A percentile compares a stretch with the other conserved stretches of the same genome.
These are phyloP conservation scores for Phaethornis superciliosus DNA, from an alignment of 2,113 vertebrate genomes.

Conservation along the genomic window DNA sequence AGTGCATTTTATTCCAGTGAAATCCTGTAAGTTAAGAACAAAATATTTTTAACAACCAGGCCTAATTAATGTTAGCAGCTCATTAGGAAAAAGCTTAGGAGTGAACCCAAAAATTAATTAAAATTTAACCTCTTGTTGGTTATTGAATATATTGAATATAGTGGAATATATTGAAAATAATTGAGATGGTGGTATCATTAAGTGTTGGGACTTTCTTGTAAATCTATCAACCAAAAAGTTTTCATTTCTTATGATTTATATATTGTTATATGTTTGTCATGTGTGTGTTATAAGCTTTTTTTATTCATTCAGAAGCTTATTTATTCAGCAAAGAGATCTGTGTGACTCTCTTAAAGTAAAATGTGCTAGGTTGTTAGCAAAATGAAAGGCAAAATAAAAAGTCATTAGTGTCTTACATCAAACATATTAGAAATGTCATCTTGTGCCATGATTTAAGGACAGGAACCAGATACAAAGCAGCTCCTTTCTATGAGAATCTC, in stretches of 20 bases:
- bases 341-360: neutral
- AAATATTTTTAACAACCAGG: neutral
- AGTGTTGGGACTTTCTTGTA: neutral
- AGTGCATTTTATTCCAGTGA: neutral
- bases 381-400: neutral
- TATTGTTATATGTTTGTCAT: accelerated
- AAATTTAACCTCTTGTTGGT: neutral
- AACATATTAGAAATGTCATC: neutral
- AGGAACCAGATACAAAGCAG: neutral
- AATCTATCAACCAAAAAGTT: neutral
- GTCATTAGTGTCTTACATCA: neutral
- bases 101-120: neutral
- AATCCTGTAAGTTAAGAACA: neutral
- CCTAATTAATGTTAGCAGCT: neutral
- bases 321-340: neutral
- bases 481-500: neutral
- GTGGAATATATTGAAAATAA: neutral
- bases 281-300: neutral
- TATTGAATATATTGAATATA: neutral
- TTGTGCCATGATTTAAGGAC: neutral
- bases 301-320: neutral
- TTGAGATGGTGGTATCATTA: neutral
- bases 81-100: neutral
- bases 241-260: neutral
- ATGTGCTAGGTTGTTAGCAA: neutral